A percentile compares a stretch with the other conserved stretches of the same genome.
These are phyloP conservation scores for Cynocephalus volans DNA, from an alignment of 2,113 vertebrate genomes.

Conservation along the genomic window DNA sequence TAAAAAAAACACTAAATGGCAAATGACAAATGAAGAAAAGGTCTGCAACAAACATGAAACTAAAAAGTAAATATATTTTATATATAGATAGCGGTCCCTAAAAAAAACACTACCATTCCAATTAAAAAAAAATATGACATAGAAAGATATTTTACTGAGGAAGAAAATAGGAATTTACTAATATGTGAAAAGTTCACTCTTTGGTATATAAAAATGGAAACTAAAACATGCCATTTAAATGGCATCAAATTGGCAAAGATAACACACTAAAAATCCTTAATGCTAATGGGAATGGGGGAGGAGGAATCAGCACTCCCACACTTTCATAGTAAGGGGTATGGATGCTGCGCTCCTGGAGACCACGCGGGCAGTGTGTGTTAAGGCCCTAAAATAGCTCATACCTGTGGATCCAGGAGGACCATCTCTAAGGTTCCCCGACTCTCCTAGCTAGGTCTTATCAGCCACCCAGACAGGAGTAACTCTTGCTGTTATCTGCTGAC, in stretches of 20 bases:
- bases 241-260: neutral
- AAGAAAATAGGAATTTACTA: constrained; percentile 24
- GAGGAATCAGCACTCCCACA: rapidly evolving
- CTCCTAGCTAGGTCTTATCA: too few species aligned
- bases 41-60: neutral
- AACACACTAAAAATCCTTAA: rapidly evolving
- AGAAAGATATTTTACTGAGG: neutral
- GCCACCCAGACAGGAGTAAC: rapidly evolving
- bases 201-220: neutral
- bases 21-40: neutral
- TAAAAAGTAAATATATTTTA: neutral
- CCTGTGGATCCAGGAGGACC: too few species aligned
- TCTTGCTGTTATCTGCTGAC: rapidly evolving
- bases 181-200: neutral
- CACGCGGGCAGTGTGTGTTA: rapidly evolving
- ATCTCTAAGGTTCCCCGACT: rapidly evolving
- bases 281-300: rapidly evolving
- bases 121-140: neutral
- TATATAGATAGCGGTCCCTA: rapidly evolving
- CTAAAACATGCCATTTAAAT: neutral
- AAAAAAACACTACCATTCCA: too few species aligned
- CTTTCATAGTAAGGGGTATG: rapidly evolving
- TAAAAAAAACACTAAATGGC: neutral
- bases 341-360: rapidly evolving
- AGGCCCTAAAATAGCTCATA: rapidly evolving